These are phyloP conservation scores for Lutraria lutraria DNA, from an alignment of 2,888 invertebrate genomes.

Conservation along the genomic window DNA sequence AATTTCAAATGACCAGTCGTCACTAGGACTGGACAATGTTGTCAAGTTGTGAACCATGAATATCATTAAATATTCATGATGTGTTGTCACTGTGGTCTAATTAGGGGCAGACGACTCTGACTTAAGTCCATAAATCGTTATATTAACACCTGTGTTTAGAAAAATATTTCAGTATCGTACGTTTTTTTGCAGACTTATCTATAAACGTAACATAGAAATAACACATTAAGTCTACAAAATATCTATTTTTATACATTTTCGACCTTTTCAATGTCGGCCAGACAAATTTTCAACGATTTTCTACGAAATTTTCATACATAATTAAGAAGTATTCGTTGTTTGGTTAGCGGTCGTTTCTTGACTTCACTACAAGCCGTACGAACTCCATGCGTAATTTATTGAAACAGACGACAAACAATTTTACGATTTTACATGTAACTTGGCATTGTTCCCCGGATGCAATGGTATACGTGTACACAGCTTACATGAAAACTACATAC, in stretches of 20 bases:
- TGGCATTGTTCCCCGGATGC: not conserved
- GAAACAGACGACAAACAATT: constrained; percentile 8
- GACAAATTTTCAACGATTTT: constrained; percentile 22
- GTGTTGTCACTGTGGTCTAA: constrained; percentile 12
- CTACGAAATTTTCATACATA: constrained; percentile 18
- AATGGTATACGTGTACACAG: too few species aligned
- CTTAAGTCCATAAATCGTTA: constrained; percentile 43
- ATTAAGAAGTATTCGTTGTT: not conserved
- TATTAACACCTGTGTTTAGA: constrained; percentile 28
- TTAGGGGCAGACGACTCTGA: constrained; percentile 1
- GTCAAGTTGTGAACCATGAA: constrained; percentile 27
- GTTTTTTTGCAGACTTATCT: constrained; percentile 13
- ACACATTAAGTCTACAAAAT: not conserved
- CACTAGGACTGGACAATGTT: not conserved
- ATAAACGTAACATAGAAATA: not conserved
- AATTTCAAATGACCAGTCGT: constrained; percentile 25
- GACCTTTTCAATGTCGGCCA: not conserved
- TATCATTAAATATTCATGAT: constrained; percentile 43
- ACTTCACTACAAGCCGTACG: not conserved
- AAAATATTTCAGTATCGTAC: not conserved
- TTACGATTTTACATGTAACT: not conserved
- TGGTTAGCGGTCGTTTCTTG: not conserved
- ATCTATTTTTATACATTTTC: not conserved
- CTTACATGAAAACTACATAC: too few species aligned
- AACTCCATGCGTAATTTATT: not conserved